Evolutionary conservation across 2,113 vertebrate genomes (phyloP).

Genomic region (Oreochromis aureus): DNA sequence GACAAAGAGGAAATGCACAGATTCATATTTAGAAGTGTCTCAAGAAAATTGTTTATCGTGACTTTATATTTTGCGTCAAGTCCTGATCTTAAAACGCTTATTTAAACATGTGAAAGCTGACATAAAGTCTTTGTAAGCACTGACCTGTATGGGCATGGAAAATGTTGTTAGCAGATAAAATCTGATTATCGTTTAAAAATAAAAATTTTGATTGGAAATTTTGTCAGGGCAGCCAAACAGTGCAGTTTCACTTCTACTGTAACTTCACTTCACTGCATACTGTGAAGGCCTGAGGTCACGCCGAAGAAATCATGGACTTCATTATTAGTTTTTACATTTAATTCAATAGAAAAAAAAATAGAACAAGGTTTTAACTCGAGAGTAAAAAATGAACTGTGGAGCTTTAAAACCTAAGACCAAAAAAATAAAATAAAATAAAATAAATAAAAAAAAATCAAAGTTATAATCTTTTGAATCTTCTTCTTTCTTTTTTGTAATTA

Average conservation of each 20-base stretch:
- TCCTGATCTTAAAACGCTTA: background rate
- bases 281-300: background rate
- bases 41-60: background rate
- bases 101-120: background rate
- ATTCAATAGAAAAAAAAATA: background rate
- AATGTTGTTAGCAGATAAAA: background rate
- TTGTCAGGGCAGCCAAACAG: background rate
- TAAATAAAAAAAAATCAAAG: background rate
- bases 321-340: background rate
- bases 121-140: background rate
- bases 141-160: background rate
- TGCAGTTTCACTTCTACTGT: background rate
- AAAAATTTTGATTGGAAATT: background rate
- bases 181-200: background rate
- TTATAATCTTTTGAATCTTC: background rate
- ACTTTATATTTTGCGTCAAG: background rate
- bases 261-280: background rate
- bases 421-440: rapidly evolving
- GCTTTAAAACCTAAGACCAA: background rate
- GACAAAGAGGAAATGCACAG: background rate
- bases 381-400: background rate
- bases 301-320: background rate
- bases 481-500: background rate
- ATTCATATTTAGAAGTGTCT: background rate
- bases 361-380: background rate